Evolutionary conservation across 2,113 vertebrate species (phyloP).

Genomic region (Cryptomyrus ogoouensis): DNA sequence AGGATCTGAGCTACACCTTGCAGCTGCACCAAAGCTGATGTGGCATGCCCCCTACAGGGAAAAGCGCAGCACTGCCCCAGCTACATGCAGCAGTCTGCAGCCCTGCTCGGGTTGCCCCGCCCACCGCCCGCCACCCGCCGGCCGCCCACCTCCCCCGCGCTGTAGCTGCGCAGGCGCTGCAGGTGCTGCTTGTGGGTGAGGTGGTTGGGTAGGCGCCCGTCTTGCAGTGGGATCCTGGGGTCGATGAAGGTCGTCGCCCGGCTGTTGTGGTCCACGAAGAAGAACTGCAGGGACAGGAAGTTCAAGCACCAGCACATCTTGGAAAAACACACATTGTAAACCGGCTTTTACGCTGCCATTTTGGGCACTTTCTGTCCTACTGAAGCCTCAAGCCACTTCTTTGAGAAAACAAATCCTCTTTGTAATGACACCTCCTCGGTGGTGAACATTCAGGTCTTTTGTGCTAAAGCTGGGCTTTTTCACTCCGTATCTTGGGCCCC

Average conservation of each 20-base stretch:
- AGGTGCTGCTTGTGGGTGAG: conserved; percentile 90
- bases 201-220: conserved; percentile 80
- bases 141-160: conserved; percentile 82
- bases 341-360: neutral
- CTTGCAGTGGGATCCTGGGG: conserved; percentile 92
- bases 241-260: conserved; percentile 96
- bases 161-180: conserved; percentile 94
- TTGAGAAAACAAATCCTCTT: neutral
- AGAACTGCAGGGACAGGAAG: conserved; percentile 64
- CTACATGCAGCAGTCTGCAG: neutral
- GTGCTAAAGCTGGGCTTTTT: neutral
- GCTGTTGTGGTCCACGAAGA: conserved; percentile 98
- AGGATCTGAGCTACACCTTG: neutral
- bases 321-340: neutral
- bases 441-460: neutral
- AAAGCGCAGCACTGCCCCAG: neutral
- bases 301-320: neutral
- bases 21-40: neutral
- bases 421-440: neutral
- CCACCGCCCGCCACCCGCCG: neutral
- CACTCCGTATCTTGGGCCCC: neutral
- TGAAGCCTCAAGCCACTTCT: neutral
- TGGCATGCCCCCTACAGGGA: neutral
- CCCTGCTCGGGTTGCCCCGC: neutral
- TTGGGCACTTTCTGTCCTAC: neutral